These are phyloP conservation scores for Megaustenia siamemsis DNA, from an alignment of 2,888 invertebrate genomes.

Conservation along the genomic window DNA sequence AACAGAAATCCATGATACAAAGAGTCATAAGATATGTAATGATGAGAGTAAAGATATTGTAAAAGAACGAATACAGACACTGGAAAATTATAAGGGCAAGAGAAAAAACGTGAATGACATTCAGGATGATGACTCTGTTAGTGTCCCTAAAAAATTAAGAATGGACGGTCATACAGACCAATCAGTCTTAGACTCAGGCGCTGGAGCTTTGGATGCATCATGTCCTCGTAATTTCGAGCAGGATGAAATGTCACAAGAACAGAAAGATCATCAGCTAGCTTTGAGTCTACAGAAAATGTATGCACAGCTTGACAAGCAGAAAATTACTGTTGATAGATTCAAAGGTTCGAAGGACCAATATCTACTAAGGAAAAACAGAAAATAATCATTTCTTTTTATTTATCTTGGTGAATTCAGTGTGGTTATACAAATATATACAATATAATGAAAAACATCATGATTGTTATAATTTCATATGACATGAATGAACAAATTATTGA, in stretches of 20 bases:
- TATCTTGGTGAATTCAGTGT: no score
- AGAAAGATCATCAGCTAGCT: constrained; percentile 60
- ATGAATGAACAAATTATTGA: no score
- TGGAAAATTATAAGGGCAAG: not conserved
- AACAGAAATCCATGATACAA: not conserved
- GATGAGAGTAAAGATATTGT: not conserved
- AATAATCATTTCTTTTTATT: not conserved
- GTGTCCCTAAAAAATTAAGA: not conserved
- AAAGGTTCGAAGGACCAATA: constrained; percentile 63
- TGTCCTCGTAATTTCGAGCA: not conserved
- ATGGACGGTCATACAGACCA: not conserved
- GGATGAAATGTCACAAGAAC: constrained; percentile 56
- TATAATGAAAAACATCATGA: no score
- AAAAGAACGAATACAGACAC: no score
- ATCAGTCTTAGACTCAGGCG: not conserved
- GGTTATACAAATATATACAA: no score
- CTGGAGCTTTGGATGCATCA: not conserved
- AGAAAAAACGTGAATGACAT: not conserved
- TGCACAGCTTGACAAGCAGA: constrained; percentile 58
- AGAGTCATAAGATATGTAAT: not conserved
- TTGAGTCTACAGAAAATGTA: constrained; percentile 62
- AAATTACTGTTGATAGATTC: constrained; percentile 56
- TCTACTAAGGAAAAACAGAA: constrained; percentile 56
- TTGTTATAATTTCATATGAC: no score
- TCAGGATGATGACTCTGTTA: not conserved